These are phyloP conservation scores for Cheilosia vernalis DNA, from an alignment of 2,888 invertebrate genomes.

Conservation along the genomic window DNA sequence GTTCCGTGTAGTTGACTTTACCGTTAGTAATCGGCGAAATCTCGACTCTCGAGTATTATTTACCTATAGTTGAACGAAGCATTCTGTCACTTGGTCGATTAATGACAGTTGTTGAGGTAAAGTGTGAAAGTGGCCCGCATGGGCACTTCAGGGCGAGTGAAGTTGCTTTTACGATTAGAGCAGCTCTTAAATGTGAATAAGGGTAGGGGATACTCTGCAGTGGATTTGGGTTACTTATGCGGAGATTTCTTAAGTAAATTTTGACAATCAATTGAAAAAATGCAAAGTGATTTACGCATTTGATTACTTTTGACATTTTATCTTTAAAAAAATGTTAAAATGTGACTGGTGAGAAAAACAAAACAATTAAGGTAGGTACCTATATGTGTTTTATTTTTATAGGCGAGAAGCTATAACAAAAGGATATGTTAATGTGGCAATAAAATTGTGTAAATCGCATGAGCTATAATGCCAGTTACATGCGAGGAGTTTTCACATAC, in stretches of 20 bases:
- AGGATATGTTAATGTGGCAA: constrained; percentile 37
- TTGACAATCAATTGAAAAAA: constrained; percentile 40
- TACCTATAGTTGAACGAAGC: constrained; percentile 53
- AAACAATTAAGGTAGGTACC: too few relatives aligned
- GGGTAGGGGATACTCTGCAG: constrained; percentile 18
- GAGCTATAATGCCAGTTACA: too few relatives aligned
- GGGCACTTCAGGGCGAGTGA: constrained; percentile 15
- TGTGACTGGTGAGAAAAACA: constrained; percentile 6
- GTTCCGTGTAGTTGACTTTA: constrained; percentile 77
- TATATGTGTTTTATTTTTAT: background rate
- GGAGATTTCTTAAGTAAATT: constrained; percentile 5
- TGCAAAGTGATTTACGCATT: background rate
- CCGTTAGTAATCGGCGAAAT: constrained; percentile 56
- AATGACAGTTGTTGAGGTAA: constrained; percentile 71
- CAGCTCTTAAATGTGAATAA: constrained; percentile 32
- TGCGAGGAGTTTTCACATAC: too few relatives aligned
- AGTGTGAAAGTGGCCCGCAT: constrained; percentile 67
- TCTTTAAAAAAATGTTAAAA: background rate
- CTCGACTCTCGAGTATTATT: constrained; percentile 52
- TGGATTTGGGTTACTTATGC: constrained; percentile 3
- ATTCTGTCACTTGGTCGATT: constrained; percentile 70
- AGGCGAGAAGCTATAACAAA: constrained; percentile 1
- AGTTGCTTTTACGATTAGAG: constrained; percentile 24
- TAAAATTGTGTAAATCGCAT: background rate
- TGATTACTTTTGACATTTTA: too few relatives aligned